Evolutionary conservation across 2,888 invertebrate species (phyloP), one percentile per base, ranked within the genome.

Genomic region (Lithosia quadra): DNA sequence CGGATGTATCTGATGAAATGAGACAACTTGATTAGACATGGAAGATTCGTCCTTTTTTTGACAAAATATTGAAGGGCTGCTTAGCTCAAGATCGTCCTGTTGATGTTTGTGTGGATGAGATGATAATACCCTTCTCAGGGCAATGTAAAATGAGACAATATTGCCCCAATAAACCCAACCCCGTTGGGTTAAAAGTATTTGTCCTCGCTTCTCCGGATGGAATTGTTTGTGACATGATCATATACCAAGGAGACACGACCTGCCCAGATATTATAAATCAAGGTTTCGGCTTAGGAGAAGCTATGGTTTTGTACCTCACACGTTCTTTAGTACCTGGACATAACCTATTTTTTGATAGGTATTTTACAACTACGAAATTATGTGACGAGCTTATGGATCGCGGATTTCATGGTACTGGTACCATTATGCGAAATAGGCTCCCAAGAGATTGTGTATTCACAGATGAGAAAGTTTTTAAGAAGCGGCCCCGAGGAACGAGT

Each of bases 71-170:
- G 36, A n/a, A 34, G 34, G 68, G 65, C 15, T 69, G 65, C 24
- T 33, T 18, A 5, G 15, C 22, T 1, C 63, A 60, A 57, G 21
- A 55, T 28, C 39, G 60, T 22, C 28, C 28, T 1, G 11, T 53
- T 22, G 15, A 62, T n/a, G 5, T 69, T 11, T 43, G 53, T 4
- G 36, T 69, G 0, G 68, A 69, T 61, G 69, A 69, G 55, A 69
- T 67, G 65, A 69, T 67, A 13, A 67, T 72, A 3, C 72, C 72
- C 4, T 72, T 72, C 34, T 62, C 57, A 2, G 72, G 69, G 4
- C 13, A 58, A 21, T 67, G 69, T 61, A 49, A 49, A 7, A 57
- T 71, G 13, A 55, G 56, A 28, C 71, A 69, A 55, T 69, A 71
- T 43, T 73, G 67, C n/a, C 70, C 66, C 13, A 68, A 63, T 24